Conservation (phyloP, 1,140 invertebrate genomes). For the Charaxes varanes region DNA sequence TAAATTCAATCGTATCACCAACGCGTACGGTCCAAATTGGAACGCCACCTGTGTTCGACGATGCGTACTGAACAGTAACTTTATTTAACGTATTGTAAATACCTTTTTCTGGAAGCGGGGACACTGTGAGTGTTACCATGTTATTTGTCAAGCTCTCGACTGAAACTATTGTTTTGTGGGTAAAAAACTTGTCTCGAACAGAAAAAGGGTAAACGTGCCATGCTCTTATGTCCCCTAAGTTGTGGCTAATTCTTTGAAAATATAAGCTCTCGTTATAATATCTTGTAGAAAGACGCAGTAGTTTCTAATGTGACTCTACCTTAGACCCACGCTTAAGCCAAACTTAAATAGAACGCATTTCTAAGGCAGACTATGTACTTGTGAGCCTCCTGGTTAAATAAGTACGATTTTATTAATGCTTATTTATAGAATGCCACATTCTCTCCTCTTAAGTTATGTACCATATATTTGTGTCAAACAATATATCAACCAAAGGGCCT, state of each 20-base stretch:
- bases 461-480: too few species aligned
- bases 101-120: slow-evolving; percentile 12
- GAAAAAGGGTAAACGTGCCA: slow-evolving; percentile 11
- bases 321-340: too few species aligned
- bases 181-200: slow-evolving; percentile 10
- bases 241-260: not conserved
- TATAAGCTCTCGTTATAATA: too few species aligned
- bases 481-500: too few species aligned
- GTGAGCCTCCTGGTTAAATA: too few species aligned
- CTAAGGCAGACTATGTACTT: too few species aligned
- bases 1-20: not conserved
- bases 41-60: not conserved
- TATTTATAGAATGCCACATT: too few species aligned
- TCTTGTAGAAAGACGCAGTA: too few species aligned
- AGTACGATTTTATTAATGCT: too few species aligned
- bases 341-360: too few species aligned
- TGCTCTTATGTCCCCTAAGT: slow-evolving; percentile 8
- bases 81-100: slow-evolving; percentile 15
- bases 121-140: slow-evolving; percentile 15
- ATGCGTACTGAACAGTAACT: slow-evolving; percentile 3
- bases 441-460: too few species aligned
- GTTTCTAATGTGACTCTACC: too few species aligned
- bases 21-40: not conserved
- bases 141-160: slow-evolving; percentile 19
- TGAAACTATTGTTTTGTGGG: slow-evolving; percentile 14